phyloP scores from a whole-genome alignment of 2,113 vertebrate genomes.

The Oreochromis spilurus region DNA sequence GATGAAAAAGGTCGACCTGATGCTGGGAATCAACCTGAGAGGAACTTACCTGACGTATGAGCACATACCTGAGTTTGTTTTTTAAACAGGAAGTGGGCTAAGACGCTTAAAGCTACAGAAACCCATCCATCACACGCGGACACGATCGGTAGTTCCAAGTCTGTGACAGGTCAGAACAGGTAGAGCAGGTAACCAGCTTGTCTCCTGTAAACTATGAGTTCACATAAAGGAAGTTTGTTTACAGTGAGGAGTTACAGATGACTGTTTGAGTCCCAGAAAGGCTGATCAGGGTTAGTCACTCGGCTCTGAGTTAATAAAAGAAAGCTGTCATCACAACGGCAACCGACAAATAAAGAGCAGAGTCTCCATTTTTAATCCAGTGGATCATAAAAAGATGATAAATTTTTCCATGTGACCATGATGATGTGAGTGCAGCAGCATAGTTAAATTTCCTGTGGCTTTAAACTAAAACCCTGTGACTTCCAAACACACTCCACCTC shows the following conservation, averaged over 20 bases:
- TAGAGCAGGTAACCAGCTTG: not conserved
- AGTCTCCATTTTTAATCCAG: not conserved
- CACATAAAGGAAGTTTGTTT: not conserved
- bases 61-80: not conserved
- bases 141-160: not conserved
- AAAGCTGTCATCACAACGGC: not conserved
- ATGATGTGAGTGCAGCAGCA: not conserved
- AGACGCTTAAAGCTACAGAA: not conserved
- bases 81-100: not conserved
- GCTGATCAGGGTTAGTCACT: not conserved
- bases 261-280: not conserved
- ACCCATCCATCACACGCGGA: not conserved
- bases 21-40: conserved; percentile 91
- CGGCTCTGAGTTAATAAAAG: not conserved
- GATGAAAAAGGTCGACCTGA: conserved; percentile 93
- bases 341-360: not conserved
- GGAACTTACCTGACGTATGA: conserved; percentile 93
- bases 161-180: not conserved
- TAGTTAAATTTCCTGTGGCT: not conserved
- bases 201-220: not conserved
- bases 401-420: not conserved
- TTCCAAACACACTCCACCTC: not conserved
- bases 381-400: not conserved
- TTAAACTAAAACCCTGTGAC: not conserved
- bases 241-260: not conserved